Evolutionary conservation across 2,797 vertebrate species (phyloP), one percentile per base, ranked within the genome.

Genomic region (Chrosomus eos): DNA sequence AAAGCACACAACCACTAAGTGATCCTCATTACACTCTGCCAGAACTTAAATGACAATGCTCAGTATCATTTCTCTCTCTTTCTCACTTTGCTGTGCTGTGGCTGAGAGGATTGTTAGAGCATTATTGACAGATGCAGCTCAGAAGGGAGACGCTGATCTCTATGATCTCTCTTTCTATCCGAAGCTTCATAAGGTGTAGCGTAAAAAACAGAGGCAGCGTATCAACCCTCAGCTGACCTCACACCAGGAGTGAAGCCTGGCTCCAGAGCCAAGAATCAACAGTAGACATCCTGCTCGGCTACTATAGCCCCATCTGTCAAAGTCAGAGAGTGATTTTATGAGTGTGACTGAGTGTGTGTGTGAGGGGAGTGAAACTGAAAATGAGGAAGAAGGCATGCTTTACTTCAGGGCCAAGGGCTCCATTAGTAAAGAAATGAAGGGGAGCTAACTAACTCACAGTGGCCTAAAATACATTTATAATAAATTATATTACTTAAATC

Each of bases 261-360:
- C 66, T 82, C 90, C 82, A 88, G 73, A 86, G 87, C 70, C n/a
- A 51, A 60, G 53, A 23, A 67, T 87, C 43, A 82, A 86, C 80
- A 82, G 87, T 88, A 91, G 87, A 92, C 18, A 79, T 68, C 85
- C 88, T 31, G 60, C 84, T 85, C 84, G 81, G 87, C 86, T 91
- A 87, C 31, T 82, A 87, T 85, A 71, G 86, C 55, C 79, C 89
- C 90, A 92, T 92, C 92, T 87, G 73, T 92, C 91, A 90, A 40
- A 33, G 86, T 87, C 85, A 80, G 33, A 51, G 79, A 77, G 81
- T 80, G 77, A 70, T 71, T 51, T 78, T 53, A 64, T 48, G n/a
- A 45, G 38, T 53, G 28, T 86, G 64, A 85, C 60, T 62, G 48
- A n/a, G 75, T 87, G 66, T 80, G 66, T 80, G 16, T 77, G 74